Evolutionary conservation across 2,797 vertebrate species (phyloP), one percentile per base, ranked within the genome.

Genomic region (Poecile montanus): DNA sequence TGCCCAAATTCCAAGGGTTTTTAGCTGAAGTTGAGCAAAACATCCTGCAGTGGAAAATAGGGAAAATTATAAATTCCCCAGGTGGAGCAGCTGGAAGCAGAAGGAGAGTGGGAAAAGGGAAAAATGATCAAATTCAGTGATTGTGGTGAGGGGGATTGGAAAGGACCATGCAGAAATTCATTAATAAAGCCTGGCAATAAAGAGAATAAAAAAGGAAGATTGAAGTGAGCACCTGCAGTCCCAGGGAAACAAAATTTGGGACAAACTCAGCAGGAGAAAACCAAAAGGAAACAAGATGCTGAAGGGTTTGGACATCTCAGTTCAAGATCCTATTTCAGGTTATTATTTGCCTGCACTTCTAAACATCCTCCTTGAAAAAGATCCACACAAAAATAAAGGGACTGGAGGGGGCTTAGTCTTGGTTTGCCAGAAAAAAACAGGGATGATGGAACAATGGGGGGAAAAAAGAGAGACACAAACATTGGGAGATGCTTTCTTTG

Each of bases 281-380:
- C 1, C 4, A 68, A 75, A 76, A 71, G 75, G 54, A 68, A 93
- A 61, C 8, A 38, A 75, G 72, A 74, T n/a, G 26, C 74, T 89
- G 72, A 83, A 83, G 12, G 78, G 65, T 89, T 91, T 88, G 89
- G 82, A 89, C 85, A 48, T 71, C 70, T 68, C 57, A 40, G 65
- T 68, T 81, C 61, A 65, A 62, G 86, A 65, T 80, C 11, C 6
- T 57, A 7, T 75, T 88, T 72, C 47, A 58, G 42, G 57, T 94
- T 44, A 36, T 85, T 85, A 62, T 88, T 88, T 94, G 27, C 19
- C 48, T 71, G 47, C n/a, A 44, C 22, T 91, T 89, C 16, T 29
- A 53, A 88, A 89, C 34, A 58, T 68, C 57, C 66, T 65, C 61
- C 94, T 68, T 56, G 19, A 51, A 68, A 78, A 63, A 51, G 26